Conservation (phyloP, 2,888 invertebrate genomes). For the Diadegma fenestrale region DNA sequence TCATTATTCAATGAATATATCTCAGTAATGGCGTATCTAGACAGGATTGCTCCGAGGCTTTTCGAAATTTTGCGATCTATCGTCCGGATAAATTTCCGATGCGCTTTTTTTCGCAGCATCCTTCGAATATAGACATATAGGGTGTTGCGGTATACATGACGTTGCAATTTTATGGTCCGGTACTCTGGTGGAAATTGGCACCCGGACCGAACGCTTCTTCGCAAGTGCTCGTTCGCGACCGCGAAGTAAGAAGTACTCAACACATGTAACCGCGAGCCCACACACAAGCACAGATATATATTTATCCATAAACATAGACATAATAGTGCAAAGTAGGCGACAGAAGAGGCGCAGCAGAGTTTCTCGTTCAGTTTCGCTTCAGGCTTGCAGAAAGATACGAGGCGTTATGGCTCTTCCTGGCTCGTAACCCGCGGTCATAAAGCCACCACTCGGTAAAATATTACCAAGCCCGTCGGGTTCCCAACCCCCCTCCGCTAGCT, state of each 20-base stretch:
- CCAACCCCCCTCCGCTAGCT: constrained; percentile 60
- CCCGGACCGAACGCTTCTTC: constrained; percentile 78
- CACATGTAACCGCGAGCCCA: neutral
- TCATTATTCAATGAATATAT: neutral
- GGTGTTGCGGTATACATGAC: constrained; percentile 76
- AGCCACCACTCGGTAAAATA: constrained; percentile 83
- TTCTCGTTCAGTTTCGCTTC: constrained; percentile 58
- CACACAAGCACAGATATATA: neutral
- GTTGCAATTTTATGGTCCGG: constrained; percentile 81
- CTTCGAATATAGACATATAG: neutral
- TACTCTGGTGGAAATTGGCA: constrained; percentile 82
- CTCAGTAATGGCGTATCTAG: neutral
- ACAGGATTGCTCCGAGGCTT: neutral
- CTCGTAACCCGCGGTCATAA: constrained; percentile 84
- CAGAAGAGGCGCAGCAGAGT: constrained; percentile 54
- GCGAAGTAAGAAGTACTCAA: constrained; percentile 45
- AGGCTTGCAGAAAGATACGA: constrained; percentile 75
- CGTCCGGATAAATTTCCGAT: neutral
- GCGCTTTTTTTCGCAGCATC: neutral
- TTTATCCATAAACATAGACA: constrained; percentile 11
- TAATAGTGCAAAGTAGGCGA: constrained; percentile 72
- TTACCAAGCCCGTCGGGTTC: constrained; percentile 77
- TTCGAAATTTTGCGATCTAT: neutral
- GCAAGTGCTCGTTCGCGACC: constrained; percentile 72
- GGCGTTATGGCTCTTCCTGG: constrained; percentile 84